These are phyloP conservation scores for Fragum sueziense DNA, from an alignment of 2,888 invertebrate genomes.

Conservation along the genomic window DNA sequence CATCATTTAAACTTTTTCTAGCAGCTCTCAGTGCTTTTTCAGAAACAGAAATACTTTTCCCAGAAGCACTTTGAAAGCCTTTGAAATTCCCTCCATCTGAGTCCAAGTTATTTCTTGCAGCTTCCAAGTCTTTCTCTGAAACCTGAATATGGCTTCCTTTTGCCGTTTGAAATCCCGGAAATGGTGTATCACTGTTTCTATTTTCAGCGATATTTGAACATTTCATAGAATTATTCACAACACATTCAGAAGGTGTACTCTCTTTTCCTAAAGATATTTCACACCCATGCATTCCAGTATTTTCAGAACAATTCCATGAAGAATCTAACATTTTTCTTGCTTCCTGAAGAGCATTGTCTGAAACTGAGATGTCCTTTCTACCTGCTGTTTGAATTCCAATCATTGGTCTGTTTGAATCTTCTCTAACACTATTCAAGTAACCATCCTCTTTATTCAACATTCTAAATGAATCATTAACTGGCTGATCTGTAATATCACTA, in stretches of 20 bases:
- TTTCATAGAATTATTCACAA: too few relatives aligned
- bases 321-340: neutral
- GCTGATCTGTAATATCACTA: neutral
- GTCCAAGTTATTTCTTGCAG: constrained; percentile 15
- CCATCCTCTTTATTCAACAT: too few relatives aligned
- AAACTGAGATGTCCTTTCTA: constrained; percentile 19
- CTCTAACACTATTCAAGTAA: too few relatives aligned
- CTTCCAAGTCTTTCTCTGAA: constrained; percentile 31
- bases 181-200: neutral
- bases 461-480: too few relatives aligned
- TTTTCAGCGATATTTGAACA: neutral
- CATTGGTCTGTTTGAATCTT: constrained; percentile 10
- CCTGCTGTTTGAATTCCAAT: constrained; percentile 26
- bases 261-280: too few relatives aligned
- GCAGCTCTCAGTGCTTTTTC: constrained; percentile 31
- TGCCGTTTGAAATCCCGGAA: constrained; percentile 34
- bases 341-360: constrained; percentile 14
- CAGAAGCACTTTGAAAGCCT: constrained; percentile 36
- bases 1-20: neutral
- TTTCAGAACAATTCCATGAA: too few relatives aligned
- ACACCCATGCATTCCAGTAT: too few relatives aligned
- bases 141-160: constrained; percentile 23
- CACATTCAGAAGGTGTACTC: too few relatives aligned
- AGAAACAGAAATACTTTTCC: constrained; percentile 49
- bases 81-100: neutral